phyloP scores from a whole-genome alignment of 1,140 invertebrate genomes.

The Pachypeltis micranthus region DNA sequence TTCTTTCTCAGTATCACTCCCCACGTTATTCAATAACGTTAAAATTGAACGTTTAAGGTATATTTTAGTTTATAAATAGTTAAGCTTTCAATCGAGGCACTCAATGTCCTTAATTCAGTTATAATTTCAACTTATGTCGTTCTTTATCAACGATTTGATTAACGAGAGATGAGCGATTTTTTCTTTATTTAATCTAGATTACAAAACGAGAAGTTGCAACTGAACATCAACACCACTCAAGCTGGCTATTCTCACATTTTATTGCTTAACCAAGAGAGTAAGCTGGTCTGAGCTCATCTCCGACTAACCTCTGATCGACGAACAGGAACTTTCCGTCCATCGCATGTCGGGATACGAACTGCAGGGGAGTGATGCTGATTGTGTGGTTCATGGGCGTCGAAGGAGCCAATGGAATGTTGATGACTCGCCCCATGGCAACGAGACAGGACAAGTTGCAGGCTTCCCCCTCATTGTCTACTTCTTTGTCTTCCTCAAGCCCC shows the following conservation, averaged over 20 bases:
- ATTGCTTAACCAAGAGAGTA: not conserved
- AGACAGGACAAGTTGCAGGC: constrained; percentile 71
- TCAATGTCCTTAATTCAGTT: too few relatives aligned
- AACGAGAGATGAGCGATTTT: too few relatives aligned
- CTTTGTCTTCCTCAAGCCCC: constrained; percentile 45
- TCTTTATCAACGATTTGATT: too few relatives aligned
- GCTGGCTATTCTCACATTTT: not conserved
- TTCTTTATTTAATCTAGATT: too few relatives aligned
- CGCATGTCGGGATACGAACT: constrained; percentile 49
- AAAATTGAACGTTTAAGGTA: too few relatives aligned
- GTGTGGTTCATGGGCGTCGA: constrained; percentile 20
- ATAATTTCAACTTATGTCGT: too few relatives aligned
- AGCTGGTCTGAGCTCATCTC: too few relatives aligned
- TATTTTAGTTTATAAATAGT: too few relatives aligned
- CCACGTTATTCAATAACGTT: too few relatives aligned
- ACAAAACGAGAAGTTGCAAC: not conserved
- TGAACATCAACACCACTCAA: not conserved
- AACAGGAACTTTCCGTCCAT: constrained; percentile 50
- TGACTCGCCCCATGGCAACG: constrained; percentile 63
- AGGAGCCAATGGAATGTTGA: constrained; percentile 36
- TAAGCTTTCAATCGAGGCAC: too few relatives aligned
- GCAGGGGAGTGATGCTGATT: constrained; percentile 27
- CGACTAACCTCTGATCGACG: constrained; percentile 52
- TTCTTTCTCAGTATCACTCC: too few relatives aligned
- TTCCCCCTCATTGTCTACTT: constrained; percentile 55